Conservation (phyloP, 2,113 vertebrate species). For the Phodopus roborovskii region DNA sequence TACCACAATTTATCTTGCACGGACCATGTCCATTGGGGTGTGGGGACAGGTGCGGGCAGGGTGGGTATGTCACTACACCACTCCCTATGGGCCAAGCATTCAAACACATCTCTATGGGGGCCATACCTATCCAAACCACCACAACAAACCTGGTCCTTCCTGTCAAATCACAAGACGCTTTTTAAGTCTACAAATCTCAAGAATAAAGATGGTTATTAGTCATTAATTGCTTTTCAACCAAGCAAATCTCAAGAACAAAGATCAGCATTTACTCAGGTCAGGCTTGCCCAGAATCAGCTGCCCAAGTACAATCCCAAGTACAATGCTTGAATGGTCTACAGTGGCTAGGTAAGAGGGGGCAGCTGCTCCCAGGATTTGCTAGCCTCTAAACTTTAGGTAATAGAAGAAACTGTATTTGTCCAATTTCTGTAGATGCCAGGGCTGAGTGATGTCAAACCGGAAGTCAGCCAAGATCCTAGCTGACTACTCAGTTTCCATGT, state of each 20-base stretch:
- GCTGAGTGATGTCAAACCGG: neutral
- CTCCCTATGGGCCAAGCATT: too few species aligned
- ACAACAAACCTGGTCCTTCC: neutral
- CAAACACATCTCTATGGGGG: too few species aligned
- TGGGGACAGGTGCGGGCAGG: too few species aligned
- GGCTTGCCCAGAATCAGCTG: neutral
- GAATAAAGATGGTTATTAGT: neutral
- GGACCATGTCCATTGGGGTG: too few species aligned
- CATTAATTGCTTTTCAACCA: neutral
- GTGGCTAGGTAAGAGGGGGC: neutral
- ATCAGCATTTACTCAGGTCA: too few species aligned
- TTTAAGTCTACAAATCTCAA: too few species aligned
- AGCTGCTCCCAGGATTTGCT: neutral
- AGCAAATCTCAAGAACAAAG: neutral
- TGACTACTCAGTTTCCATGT: neutral
- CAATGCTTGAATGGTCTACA: neutral
- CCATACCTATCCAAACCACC: neutral
- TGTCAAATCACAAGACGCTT: neutral
- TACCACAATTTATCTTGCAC: too few species aligned
- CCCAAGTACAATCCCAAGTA: fast-evolving
- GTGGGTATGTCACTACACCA: too few species aligned
- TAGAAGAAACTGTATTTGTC: neutral
- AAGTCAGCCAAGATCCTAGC: fast-evolving
- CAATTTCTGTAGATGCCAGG: neutral
- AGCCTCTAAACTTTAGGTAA: neutral